Base-by-base conservation (phyloP, 2,888 invertebrate genomes). In the Patella pellucida region DNA sequence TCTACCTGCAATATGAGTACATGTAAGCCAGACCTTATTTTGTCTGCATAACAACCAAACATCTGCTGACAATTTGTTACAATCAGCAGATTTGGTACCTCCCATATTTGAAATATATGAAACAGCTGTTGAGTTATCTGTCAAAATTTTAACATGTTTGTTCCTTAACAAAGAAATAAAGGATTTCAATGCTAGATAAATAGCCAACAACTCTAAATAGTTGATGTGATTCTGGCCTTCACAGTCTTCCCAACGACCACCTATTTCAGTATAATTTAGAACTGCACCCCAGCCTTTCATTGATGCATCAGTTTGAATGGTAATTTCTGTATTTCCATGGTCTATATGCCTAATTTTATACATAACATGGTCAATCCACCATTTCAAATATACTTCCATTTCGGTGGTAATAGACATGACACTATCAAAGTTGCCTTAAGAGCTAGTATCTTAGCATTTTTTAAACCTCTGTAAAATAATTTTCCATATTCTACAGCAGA, bases 241-340 rank as follows among this genome's bases (percentile, higher is more conserved):
- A 19, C 2, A 23, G 23, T 62, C 62, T 11, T 19, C 23, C 62
- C 62, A 62, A 23, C 62, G 19, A 62, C 62, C 62, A 19, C 62
- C 62, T 62, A 62, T 62, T 9, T 41, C 41, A 41, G 41, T 41
- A 27, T 27, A 27, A 27, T 27, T 27, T 3, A 41, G 1, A 62
- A 62, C 62, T 19, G 62, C 62, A 62, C 62, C 62, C 62, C 62
- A 62, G 16, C 62, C 62, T 19, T n/a, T 19, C 62, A 19, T 19
- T 19, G 19, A 19, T 11, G 19, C 62, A 62, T 62, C 62, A 19
- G 62, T 62, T 62, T 19, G 9, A 23, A 62, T 62, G 16, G 62
- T 62, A n/a, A 62, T 62, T 62, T 62, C 62, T 19, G 62, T 19
- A 54, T n/a, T 62, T 7, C 19, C n/a, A 11, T 23, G 62, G 19